A percentile compares a stretch with the other conserved stretches of the same genome.
phyloP scores from a whole-genome alignment of 1,140 invertebrate genomes.

The Monochamus saltuarius region DNA sequence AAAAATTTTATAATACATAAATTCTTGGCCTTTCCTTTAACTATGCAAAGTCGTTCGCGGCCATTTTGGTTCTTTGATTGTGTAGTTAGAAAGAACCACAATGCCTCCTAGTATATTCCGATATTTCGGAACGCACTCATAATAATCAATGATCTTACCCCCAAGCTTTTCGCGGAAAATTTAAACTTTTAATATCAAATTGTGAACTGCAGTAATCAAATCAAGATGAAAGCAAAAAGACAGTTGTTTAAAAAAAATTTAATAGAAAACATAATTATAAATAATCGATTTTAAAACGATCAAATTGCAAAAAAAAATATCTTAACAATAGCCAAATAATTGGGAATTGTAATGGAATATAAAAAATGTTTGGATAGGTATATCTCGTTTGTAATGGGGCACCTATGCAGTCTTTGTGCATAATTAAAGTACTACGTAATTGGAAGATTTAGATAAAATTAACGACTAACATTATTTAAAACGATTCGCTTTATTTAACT shows the following conservation, averaged over 20 bases:
- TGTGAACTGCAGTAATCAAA: too few relatives aligned
- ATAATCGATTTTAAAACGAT: too few relatives aligned
- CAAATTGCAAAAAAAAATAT: constrained; percentile 5
- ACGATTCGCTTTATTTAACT: constrained; percentile 5
- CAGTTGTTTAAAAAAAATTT: constrained; percentile 18
- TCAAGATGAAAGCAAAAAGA: neutral
- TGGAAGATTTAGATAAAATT: constrained; percentile 11
- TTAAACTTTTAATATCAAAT: too few relatives aligned
- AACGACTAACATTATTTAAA: constrained; percentile 1
- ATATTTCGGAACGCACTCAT: too few relatives aligned
- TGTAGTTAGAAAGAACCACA: too few relatives aligned
- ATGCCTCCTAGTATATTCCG: too few relatives aligned
- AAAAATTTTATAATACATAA: too few relatives aligned
- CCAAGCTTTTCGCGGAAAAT: too few relatives aligned
- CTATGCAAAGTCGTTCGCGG: too few relatives aligned
- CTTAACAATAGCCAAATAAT: constrained; percentile 1
- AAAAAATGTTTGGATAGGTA: constrained; percentile 6
- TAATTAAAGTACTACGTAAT: neutral
- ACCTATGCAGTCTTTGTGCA: constrained; percentile 14
- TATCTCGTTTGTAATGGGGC: neutral
- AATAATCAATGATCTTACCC: too few relatives aligned
- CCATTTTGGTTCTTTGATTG: too few relatives aligned
- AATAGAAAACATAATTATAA: constrained; percentile 24
- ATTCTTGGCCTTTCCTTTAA: too few relatives aligned
- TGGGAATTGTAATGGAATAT: constrained; percentile 5